Conservation (phyloP, 2,797 vertebrate genomes). For the Squalus acanthias region DNA sequence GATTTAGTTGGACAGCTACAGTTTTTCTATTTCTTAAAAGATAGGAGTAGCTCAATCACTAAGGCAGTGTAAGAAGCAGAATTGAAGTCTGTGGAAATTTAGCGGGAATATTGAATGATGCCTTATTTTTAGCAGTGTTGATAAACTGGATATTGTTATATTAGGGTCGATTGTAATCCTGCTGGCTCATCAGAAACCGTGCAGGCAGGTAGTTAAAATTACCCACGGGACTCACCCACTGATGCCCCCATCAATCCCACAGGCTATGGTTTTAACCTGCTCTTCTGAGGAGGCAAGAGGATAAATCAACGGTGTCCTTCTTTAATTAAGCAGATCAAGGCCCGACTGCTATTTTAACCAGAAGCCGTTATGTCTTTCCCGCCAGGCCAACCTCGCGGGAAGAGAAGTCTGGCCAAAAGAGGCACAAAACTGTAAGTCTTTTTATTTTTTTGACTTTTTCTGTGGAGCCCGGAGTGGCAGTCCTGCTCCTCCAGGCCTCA, state of each 20-base stretch:
- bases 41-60: neutral
- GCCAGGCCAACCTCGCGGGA: neutral
- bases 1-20: neutral
- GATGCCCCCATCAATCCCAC: neutral
- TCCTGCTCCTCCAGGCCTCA: neutral
- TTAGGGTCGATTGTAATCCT: neutral
- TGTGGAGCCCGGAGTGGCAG: neutral
- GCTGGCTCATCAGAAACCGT: neutral
- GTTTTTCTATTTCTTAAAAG: neutral
- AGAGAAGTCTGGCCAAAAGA: neutral
- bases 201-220: neutral
- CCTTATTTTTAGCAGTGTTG: neutral
- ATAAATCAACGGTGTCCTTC: neutral
- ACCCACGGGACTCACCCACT: neutral
- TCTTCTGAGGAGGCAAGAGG: neutral
- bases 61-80: neutral
- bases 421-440: neutral
- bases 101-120: neutral
- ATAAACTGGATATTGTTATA: neutral
- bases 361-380: neutral
- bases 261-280: neutral
- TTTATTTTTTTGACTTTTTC: neutral
- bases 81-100: neutral
- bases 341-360: neutral
- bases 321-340: neutral